phyloP scores from a whole-genome alignment of 2,113 vertebrate species.

The Aleadryas rufinucha region DNA sequence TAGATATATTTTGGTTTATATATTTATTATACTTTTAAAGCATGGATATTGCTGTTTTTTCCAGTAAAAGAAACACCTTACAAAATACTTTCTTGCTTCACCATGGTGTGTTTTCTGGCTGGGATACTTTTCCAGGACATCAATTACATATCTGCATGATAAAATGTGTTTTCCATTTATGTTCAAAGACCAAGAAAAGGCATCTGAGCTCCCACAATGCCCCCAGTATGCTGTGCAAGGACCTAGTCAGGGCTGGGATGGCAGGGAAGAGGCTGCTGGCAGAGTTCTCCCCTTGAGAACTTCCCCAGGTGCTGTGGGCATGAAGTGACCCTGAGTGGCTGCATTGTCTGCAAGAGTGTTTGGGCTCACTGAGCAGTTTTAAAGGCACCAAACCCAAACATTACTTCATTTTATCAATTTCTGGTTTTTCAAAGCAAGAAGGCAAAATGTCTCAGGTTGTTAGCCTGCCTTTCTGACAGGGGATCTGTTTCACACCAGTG shows the following conservation, averaged over 20 bases:
- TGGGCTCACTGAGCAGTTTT: background rate
- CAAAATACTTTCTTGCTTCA: background rate
- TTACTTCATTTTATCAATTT: background rate
- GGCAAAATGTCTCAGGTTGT: fast-evolving
- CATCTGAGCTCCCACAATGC: background rate
- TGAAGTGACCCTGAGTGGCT: background rate
- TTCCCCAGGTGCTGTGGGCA: fast-evolving
- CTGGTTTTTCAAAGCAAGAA: background rate
- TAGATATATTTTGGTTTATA: background rate
- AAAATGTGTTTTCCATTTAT: background rate
- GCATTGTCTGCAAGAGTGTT: background rate
- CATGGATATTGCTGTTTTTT: background rate
- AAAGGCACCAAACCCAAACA: background rate
- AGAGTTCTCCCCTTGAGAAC: background rate
- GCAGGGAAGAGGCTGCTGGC: too few relatives aligned
- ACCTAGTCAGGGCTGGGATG: background rate
- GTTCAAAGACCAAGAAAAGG: background rate
- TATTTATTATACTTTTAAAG: background rate
- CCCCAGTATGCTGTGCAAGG: background rate
- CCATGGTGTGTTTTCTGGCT: background rate
- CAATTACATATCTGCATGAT: background rate
- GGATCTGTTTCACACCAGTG: background rate
- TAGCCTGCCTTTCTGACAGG: background rate
- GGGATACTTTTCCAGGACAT: background rate
- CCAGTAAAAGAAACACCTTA: background rate